These are phyloP conservation scores for Hyposoter didymator DNA, from an alignment of 2,888 invertebrate genomes.

Conservation along the genomic window DNA sequence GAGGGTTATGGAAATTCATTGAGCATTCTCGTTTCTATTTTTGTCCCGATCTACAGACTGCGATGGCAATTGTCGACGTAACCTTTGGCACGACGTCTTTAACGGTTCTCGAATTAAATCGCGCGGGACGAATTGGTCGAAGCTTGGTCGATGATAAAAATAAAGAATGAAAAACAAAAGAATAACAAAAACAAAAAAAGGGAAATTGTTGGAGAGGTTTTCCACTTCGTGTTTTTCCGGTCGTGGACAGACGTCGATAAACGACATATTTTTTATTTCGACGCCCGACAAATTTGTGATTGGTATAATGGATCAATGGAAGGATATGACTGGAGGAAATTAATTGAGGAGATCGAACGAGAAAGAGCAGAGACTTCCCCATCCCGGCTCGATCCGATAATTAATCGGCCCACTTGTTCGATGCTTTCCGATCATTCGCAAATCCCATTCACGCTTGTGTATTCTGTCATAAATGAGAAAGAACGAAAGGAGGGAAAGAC, in stretches of 20 bases:
- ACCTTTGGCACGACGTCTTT: constrained; percentile 4
- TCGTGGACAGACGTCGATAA: not conserved
- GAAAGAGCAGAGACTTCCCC: not conserved
- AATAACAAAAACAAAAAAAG: not conserved
- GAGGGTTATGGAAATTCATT: constrained; percentile 44
- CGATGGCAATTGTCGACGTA: not conserved
- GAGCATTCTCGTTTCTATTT: constrained; percentile 35
- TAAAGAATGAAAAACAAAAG: not conserved
- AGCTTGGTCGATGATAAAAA: not conserved
- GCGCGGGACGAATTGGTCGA: not conserved
- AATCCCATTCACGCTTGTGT: not conserved
- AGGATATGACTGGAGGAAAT: not conserved
- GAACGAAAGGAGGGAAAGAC: not conserved
- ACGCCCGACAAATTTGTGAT: not conserved
- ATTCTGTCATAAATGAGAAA: not conserved
- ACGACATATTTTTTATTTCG: not conserved
- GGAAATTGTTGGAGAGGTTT: not conserved
- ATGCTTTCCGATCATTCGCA: not conserved
- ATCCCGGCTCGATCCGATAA: not conserved
- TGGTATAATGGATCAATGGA: not conserved
- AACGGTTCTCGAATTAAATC: not conserved
- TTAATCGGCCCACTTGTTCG: not conserved
- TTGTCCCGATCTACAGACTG: not conserved
- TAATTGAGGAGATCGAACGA: not conserved
- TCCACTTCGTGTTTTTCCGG: not conserved